Percentiles rank a stretch among this genome's conserved stretches.
Evolutionary conservation across 2,888 invertebrate genomes (phyloP).

Genomic region (Lycocerus yunnanus): DNA sequence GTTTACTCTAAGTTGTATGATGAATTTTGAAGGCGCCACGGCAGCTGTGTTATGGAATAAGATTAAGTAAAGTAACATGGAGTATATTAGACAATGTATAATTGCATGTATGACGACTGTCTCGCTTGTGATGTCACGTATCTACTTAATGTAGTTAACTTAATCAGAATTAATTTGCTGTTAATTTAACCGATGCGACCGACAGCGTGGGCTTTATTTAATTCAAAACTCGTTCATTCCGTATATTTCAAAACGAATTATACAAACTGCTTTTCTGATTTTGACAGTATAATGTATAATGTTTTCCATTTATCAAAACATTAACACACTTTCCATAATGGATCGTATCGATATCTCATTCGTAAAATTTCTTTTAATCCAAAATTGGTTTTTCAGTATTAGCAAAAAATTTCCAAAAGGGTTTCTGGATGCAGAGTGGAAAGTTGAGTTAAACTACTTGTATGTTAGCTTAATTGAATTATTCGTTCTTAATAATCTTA

Average conservation of each 20-base stretch:
- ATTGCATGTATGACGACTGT: constrained; percentile 45
- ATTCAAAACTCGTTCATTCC: constrained; percentile 42
- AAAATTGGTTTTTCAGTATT: not conserved
- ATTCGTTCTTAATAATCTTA: constrained; percentile 16
- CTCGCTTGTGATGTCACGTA: constrained; percentile 51
- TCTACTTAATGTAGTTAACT: constrained; percentile 53
- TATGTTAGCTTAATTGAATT: constrained; percentile 10
- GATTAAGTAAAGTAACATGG: constrained; percentile 33
- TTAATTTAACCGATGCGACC: constrained; percentile 52
- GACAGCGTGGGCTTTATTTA: constrained; percentile 46
- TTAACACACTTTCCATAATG: not conserved
- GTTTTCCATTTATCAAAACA: not conserved
- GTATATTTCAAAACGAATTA: constrained; percentile 31
- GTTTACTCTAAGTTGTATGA: constrained; percentile 9
- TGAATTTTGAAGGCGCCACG: constrained; percentile 26
- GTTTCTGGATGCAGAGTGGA: not conserved
- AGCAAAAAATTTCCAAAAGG: too few species aligned
- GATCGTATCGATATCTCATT: not conserved
- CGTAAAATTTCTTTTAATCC: not conserved
- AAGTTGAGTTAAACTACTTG: not conserved
- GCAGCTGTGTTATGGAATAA: constrained; percentile 26
- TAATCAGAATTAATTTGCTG: constrained; percentile 55
- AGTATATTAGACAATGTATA: constrained; percentile 38
- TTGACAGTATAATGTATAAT: constrained; percentile 5
- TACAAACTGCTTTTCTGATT: constrained; percentile 28